A percentile compares a stretch with the other conserved stretches of the same genome.
These are phyloP conservation scores for Perizoma affinitatum DNA, from an alignment of 2,888 invertebrate species.

Conservation along the genomic window DNA sequence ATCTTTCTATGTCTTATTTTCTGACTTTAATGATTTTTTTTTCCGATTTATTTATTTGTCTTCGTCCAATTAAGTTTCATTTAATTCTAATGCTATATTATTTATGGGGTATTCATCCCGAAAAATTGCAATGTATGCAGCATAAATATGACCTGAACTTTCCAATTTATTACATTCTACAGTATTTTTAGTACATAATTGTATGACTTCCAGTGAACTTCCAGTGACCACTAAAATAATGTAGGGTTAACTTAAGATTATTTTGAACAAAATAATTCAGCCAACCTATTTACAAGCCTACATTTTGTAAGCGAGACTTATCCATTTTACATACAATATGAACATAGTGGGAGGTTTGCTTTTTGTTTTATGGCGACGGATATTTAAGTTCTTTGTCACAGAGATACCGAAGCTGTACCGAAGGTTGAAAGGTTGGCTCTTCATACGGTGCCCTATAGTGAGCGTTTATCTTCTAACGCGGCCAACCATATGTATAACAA, in stretches of 20 bases:
- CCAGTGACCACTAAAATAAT: neutral
- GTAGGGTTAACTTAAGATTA: neutral
- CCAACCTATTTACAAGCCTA: neutral
- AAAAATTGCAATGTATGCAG: neutral
- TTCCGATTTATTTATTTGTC: slow-evolving; percentile 32
- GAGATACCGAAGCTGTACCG: too few species aligned
- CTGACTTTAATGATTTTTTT: slow-evolving; percentile 15
- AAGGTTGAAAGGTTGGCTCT: too few species aligned
- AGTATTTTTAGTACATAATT: slow-evolving; percentile 7
- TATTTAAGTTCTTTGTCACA: too few species aligned
- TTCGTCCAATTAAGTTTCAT: slow-evolving; percentile 18
- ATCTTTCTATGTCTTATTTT: slow-evolving; percentile 21
- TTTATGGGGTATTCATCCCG: neutral
- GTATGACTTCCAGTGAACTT: neutral
- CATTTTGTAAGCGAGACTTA: slow-evolving; percentile 12
- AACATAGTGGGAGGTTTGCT: too few species aligned
- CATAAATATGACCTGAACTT: slow-evolving; percentile 7
- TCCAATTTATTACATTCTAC: slow-evolving; percentile 1
- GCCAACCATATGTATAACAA: too few species aligned
- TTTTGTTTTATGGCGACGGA: too few species aligned
- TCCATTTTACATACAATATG: neutral
- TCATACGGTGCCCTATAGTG: too few species aligned
- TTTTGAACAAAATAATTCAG: too few species aligned
- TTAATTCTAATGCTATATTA: slow-evolving; percentile 4
- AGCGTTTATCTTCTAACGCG: too few species aligned